Evolutionary conservation across 2,888 invertebrate species (phyloP), one percentile per base, ranked within the genome.

Genomic region (Lithophane ornitopus): DNA sequence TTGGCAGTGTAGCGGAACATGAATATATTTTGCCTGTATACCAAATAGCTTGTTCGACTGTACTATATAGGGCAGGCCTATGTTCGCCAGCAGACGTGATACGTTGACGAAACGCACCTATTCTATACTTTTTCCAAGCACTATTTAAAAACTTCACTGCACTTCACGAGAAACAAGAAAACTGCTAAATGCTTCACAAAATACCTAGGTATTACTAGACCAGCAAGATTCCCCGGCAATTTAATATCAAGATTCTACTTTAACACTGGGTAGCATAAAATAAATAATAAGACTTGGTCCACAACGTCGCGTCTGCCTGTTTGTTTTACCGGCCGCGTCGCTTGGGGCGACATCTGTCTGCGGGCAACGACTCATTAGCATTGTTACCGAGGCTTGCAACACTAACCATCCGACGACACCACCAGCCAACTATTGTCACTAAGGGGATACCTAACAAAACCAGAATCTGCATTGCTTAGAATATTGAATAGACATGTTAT

Each of bases 361-460:
- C 77, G 39, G 70, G 81, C 86, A 85, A 87, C 88, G 88, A 87
- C 89, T 92, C 92, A 90, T 92, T 91, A 92, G 92, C 88, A 90
- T 90, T 91, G 89, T 91, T 84, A 84, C 73, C 78, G 84, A 66
- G 73, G 70, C 76, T 81, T 77, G 74, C 76, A 80, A 82, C 71
- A 76, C 75, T 72, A 61, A 46, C 61, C 70, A 58, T 74, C 39
- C 39, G 49, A 61, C 69, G 73, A 75, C 59, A 78, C 74, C 61
- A 85, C 61, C 58, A 70, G 56, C 59, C 75, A 71, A 73, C 70
- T 82, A 83, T 72, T 71, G 70, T 68, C 68, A 66, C 78, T 78
- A 63, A 68, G 59, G 79, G 49, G 34, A 70, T 79, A 68, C 59
- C 82, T 79, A 71, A 69, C 62, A 66, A 71, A 65, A 79, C 58